Conservation (phyloP, 2,113 vertebrate species). For the Ageneiosus marmoratus region DNA sequence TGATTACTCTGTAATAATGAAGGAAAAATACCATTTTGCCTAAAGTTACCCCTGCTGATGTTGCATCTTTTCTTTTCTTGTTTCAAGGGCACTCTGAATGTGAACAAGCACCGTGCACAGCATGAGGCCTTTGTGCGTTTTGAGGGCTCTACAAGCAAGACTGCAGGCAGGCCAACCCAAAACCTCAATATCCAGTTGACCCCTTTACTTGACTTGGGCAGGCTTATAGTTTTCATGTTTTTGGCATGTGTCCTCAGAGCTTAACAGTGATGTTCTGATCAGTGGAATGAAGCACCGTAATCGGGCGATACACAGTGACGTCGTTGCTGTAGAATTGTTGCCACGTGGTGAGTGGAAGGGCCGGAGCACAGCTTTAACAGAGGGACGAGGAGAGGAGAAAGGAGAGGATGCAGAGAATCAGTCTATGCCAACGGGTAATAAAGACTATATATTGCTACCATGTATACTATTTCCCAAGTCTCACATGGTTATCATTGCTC, state of each 20-base stretch:
- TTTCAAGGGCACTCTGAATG: conserved; percentile 83
- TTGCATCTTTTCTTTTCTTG: not conserved
- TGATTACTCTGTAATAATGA: not conserved
- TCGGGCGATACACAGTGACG: conserved; percentile 85
- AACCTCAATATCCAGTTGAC: not conserved
- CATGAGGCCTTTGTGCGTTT: conserved; percentile 83
- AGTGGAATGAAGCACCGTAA: conserved; percentile 84
- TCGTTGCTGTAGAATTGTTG: conserved; percentile 85
- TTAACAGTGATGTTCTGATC: conserved; percentile 81
- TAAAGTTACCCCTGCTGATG: not conserved
- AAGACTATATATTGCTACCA: not conserved
- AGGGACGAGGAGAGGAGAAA: conserved; percentile 80
- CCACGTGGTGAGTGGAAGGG: conserved; percentile 86
- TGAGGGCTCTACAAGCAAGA: conserved; percentile 78
- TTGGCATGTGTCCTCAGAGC: conserved; percentile 65
- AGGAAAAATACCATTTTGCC: not conserved
- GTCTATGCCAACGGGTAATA: conserved; percentile 87
- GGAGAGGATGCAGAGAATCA: conserved; percentile 73
- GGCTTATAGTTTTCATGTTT: not conserved
- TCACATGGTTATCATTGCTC: not conserved
- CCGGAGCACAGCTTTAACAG: conserved; percentile 77
- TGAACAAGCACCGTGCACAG: conserved; percentile 89
- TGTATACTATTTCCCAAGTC: not conserved
- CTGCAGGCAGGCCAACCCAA: conserved; percentile 74
- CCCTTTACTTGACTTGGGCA: too few species aligned